Base-by-base conservation (phyloP, 2,888 invertebrate species). In the Epirrhoe tristata region DNA sequence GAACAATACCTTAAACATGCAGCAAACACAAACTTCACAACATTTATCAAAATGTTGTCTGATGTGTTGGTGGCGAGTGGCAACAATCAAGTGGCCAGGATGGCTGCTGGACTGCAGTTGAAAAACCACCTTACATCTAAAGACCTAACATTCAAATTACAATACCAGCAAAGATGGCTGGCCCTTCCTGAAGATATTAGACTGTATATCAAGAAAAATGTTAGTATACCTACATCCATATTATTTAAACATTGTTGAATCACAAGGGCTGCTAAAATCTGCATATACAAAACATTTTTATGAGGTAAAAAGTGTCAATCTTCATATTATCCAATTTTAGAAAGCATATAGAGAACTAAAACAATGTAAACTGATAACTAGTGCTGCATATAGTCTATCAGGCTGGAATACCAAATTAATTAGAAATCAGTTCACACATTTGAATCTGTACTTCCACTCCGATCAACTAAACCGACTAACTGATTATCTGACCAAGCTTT, bases 61-160 rank as follows among this genome's bases (percentile, higher is more conserved):
- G 98, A 98, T 85, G 97, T 99, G 61, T 93, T 99, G 84, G 96
- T 97, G 75, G 97, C 98, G 93, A 97, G 97, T 32, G 96, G 96
- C 57, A 98, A 98, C 87, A 98, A 97, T 83, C 96, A 97, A 61
- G 98, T 99, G 81, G 98, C 99, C 46, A 96, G 99, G 66, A 99
- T 98, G 97, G 99, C 99, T 77, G 99, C 99, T 72, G 99, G 99
- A 74, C 94, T 99, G 75, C 99, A 99, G 93, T 95, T 99, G 63
- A 99, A 99, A 93, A 99, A 99, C 94, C 97, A 98, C 80, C 95
- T 99, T 61, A 98, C 98, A 67, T 98, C 99, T 70, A 99, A 99
- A 94, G 99, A 99, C 89, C 94, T 94, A 32, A 93, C 94, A 55
- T 92, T 98, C 62, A 97, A 97, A 90, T 91, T 94, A 69, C 96